phyloP scores from a whole-genome alignment of 2,113 vertebrate genomes.

The Ciconia boyciana region DNA sequence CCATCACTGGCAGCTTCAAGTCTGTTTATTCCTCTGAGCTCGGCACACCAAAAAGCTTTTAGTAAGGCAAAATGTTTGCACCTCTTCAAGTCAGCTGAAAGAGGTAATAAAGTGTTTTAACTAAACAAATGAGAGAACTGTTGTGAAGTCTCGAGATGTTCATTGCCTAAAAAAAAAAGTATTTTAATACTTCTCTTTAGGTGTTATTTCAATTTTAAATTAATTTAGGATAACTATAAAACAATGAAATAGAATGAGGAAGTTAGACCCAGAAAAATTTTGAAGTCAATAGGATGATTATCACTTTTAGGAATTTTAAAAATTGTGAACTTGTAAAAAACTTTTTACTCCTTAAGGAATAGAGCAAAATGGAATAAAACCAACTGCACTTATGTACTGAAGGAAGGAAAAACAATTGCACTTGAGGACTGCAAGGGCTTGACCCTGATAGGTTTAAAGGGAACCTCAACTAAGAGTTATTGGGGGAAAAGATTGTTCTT shows the following conservation, averaged over 20 bases:
- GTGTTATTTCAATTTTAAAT: background rate
- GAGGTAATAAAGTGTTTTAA: constrained; percentile 47
- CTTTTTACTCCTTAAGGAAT: background rate
- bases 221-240: background rate
- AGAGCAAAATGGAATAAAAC: background rate
- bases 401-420: background rate
- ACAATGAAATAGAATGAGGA: background rate
- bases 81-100: background rate
- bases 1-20: background rate
- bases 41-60: background rate
- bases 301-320: background rate
- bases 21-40: constrained; percentile 15
- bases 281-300: background rate
- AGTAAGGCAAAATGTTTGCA: background rate
- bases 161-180: background rate
- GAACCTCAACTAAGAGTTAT: background rate
- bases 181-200: background rate
- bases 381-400: background rate
- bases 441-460: background rate
- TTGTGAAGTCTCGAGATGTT: constrained; percentile 43
- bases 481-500: background rate
- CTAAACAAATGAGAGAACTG: background rate
- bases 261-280: background rate
- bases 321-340: background rate
- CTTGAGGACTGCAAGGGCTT: background rate